A percentile compares a stretch with the other conserved stretches of the same genome.
Evolutionary conservation across 2,888 invertebrate species (phyloP).

Genomic region (Plemyria rubiginata): DNA sequence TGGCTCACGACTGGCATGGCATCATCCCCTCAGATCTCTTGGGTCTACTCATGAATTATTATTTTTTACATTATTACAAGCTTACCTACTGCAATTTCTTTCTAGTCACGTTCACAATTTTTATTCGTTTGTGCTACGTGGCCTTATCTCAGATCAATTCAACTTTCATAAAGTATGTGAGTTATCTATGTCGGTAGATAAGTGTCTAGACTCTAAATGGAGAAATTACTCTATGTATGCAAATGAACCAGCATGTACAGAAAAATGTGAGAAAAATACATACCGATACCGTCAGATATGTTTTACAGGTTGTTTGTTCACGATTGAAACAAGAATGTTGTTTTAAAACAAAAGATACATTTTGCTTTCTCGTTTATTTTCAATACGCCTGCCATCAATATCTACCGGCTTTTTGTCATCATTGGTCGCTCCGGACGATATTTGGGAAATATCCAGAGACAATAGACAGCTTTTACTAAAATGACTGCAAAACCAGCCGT

Average conservation of each 20-base stretch:
- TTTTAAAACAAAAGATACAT: constrained; percentile 40
- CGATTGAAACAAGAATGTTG: constrained; percentile 19
- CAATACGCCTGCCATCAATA: constrained; percentile 57
- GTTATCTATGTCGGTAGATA: constrained; percentile 29
- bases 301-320: too few species aligned
- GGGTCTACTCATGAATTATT: constrained; percentile 58
- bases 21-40: constrained; percentile 26
- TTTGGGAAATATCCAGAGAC: constrained; percentile 68
- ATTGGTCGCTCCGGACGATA: constrained; percentile 54
- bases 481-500: constrained; percentile 55
- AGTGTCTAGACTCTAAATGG: constrained; percentile 16
- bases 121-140: constrained; percentile 44
- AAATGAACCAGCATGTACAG: not conserved
- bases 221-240: not conserved
- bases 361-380: constrained; percentile 49
- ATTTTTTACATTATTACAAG: constrained; percentile 54
- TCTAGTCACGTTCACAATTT: constrained; percentile 59
- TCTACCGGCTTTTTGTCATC: constrained; percentile 64
- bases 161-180: constrained; percentile 29
- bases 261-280: too few species aligned
- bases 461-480: constrained; percentile 72
- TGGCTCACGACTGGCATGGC: constrained; percentile 1
- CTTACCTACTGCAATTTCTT: constrained; percentile 50
- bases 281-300: too few species aligned
- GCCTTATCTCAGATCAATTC: constrained; percentile 33